phyloP scores from a whole-genome alignment of 2,797 vertebrate species.

The Anolis apletophallus region DNA sequence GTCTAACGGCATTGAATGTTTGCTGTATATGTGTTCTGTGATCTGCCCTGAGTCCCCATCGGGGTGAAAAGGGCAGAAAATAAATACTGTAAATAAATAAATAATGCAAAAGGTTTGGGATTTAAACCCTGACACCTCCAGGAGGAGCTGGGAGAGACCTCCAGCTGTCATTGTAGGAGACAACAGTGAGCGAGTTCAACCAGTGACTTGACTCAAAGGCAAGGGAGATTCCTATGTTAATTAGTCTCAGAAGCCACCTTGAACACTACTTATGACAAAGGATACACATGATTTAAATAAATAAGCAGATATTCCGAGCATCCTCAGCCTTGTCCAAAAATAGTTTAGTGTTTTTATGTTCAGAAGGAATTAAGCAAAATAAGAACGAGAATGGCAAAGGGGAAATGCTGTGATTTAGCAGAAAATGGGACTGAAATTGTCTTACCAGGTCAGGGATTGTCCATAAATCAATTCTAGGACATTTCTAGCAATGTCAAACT shows the following conservation, averaged over 20 bases:
- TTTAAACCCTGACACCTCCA: background rate
- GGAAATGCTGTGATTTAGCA: background rate
- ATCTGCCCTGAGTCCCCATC: too few relatives aligned
- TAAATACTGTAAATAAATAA: too few relatives aligned
- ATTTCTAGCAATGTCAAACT: conserved; percentile 92
- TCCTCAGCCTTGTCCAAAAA: background rate
- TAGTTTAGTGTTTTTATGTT: background rate
- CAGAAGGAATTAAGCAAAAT: background rate
- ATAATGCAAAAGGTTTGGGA: background rate
- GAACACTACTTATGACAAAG: background rate
- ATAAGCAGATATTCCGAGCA: background rate
- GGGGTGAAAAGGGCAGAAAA: too few relatives aligned
- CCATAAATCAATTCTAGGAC: conserved; percentile 95
- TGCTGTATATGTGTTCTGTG: too few relatives aligned
- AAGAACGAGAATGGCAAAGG: background rate
- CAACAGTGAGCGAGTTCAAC: background rate
- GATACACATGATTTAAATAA: background rate
- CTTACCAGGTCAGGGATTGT: conserved; percentile 92
- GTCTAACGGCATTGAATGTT: too few relatives aligned
- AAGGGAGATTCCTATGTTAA: background rate
- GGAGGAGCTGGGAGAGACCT: background rate
- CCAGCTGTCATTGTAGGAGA: background rate
- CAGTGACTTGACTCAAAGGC: background rate
- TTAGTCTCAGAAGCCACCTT: background rate
- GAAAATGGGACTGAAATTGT: background rate